A percentile compares a stretch with the other conserved stretches of the same genome.
Conservation (phyloP, 2,113 vertebrate genomes). For the Triplophysa tibetana region DNA sequence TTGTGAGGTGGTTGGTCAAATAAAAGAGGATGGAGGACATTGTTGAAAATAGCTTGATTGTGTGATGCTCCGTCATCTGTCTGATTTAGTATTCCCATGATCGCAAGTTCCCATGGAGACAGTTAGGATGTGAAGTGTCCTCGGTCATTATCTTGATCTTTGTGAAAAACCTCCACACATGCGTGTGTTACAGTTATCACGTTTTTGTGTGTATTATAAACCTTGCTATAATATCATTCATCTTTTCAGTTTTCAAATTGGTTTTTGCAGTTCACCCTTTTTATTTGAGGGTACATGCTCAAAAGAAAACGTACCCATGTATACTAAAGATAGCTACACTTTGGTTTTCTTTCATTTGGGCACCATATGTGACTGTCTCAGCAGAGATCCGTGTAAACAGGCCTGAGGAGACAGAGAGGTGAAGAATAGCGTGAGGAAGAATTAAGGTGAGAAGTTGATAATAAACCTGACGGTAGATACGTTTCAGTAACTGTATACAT, state of each 20-base stretch:
- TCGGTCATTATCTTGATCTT: constrained; percentile 5
- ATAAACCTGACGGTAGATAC: constrained; percentile 15
- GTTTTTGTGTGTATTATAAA: neutral
- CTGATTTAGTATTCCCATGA: constrained; percentile 43
- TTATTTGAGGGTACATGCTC: neutral
- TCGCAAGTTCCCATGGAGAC: constrained; percentile 49
- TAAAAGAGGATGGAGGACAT: neutral
- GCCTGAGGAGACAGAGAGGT: constrained; percentile 17
- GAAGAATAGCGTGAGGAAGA: constrained; percentile 17
- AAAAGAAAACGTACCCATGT: neutral
- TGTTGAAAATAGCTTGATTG: constrained; percentile 23
- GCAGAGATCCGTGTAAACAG: constrained; percentile 20
- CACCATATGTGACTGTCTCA: neutral
- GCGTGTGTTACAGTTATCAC: neutral
- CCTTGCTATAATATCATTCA: no score
- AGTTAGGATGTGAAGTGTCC: constrained; percentile 24
- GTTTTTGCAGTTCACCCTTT: neutral
- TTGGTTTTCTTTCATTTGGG: constrained; percentile 7
- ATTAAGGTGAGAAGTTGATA: constrained; percentile 16
- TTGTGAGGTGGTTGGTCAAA: neutral
- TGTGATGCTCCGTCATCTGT: constrained; percentile 43
- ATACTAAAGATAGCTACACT: neutral
- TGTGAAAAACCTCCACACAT: neutral
- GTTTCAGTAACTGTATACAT: neutral
- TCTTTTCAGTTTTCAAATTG: neutral